Conservation (phyloP, 2,113 vertebrate species). For the Nettapus auritus region DNA sequence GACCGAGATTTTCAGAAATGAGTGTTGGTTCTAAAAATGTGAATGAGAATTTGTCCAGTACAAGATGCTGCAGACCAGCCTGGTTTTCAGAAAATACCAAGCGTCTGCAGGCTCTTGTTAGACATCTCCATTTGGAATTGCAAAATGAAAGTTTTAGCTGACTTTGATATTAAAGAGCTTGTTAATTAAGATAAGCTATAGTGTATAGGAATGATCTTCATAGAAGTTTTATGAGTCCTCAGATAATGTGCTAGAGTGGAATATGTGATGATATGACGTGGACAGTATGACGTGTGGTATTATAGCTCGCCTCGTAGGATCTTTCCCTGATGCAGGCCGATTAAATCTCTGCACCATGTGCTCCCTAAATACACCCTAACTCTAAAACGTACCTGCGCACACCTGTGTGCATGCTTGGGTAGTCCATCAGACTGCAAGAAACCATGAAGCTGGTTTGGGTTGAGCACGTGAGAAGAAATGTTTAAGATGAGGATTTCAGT, state of each 20-base stretch:
- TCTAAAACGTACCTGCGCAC: not conserved
- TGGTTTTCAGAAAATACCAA: not conserved
- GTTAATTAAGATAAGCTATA: not conserved
- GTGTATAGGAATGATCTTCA: not conserved
- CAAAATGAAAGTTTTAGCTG: not conserved
- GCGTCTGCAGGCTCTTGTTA: not conserved
- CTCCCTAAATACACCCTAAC: not conserved
- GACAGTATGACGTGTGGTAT: not conserved
- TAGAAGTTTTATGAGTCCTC: not conserved
- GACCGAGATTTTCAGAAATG: not conserved
- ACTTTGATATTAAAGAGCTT: not conserved
- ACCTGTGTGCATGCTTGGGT: not conserved
- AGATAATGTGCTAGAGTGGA: not conserved
- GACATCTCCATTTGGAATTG: not conserved
- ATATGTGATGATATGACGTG: not conserved
- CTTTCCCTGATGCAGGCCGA: not conserved
- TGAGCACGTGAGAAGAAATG: conserved; percentile 4
- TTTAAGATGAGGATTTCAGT: not conserved
- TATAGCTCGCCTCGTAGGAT: not conserved
- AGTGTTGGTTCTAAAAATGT: not conserved
- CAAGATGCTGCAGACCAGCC: not conserved
- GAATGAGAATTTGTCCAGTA: not conserved
- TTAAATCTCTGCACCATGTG: not conserved
- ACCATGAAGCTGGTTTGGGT: not conserved
- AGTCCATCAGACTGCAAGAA: not conserved